Conservation (phyloP, 2,797 vertebrate genomes). For the Macropodus opercularis region DNA sequence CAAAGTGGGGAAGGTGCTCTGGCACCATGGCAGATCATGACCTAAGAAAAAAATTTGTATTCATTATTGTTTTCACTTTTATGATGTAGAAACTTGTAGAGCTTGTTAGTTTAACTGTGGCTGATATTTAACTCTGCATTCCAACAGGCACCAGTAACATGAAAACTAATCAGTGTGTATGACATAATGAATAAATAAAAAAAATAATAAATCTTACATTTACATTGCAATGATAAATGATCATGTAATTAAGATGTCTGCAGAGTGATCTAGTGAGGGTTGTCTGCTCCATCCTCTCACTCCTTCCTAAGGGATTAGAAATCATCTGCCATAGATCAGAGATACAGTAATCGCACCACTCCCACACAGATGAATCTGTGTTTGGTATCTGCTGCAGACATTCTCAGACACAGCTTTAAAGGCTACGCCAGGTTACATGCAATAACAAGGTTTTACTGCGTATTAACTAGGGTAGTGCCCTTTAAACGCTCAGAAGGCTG, state of each 20-base stretch:
- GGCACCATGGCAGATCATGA: constrained; percentile 17
- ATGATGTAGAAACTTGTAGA: background rate
- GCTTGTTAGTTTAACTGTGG: background rate
- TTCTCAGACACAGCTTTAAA: constrained; percentile 21
- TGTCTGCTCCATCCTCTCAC: constrained; percentile 8
- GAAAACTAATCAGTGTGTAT: background rate
- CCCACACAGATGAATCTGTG: constrained; percentile 42
- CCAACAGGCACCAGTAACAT: background rate
- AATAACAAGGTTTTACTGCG: background rate
- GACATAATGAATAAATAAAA: too few relatives aligned
- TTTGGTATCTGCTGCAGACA: constrained; percentile 32
- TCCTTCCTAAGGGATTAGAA: constrained; percentile 56
- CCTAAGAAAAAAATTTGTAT: background rate
- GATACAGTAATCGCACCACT: constrained; percentile 47
- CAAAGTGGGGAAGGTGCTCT: constrained; percentile 33
- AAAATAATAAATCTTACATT: too few relatives aligned
- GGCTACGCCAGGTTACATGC: background rate
- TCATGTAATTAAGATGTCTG: constrained; percentile 4
- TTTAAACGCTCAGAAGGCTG: background rate
- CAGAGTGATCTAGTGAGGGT: constrained; percentile 12
- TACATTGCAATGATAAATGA: background rate
- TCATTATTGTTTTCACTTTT: background rate
- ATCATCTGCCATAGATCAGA: constrained; percentile 43
- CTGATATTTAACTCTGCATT: background rate
- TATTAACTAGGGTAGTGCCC: background rate